phyloP scores from a whole-genome alignment of 2,113 vertebrate species.

The Haemorhous mexicanus region DNA sequence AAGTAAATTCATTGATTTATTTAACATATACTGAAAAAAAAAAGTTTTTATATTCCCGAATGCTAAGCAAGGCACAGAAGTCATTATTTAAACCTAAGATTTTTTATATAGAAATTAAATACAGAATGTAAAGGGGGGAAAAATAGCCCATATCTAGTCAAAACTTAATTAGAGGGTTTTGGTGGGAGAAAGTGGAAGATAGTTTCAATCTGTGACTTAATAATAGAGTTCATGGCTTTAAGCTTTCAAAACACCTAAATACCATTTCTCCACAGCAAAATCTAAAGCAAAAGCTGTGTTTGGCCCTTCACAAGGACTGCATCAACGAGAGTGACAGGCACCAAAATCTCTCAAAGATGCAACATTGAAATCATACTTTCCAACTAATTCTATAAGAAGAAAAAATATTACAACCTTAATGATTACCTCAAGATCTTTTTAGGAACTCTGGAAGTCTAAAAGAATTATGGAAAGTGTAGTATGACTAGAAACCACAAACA shows the following conservation, averaged over 20 bases:
- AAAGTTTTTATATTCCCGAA: background rate
- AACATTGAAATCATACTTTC: background rate
- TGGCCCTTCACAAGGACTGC: background rate
- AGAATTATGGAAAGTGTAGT: background rate
- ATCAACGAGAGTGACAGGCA: background rate
- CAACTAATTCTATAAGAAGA: background rate
- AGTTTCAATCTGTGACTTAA: background rate
- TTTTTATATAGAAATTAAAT: background rate
- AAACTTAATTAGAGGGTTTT: background rate
- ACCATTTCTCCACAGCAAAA: background rate
- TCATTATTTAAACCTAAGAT: background rate
- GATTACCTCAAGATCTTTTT: background rate
- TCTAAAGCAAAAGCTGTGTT: background rate
- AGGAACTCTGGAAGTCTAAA: background rate
- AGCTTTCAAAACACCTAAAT: background rate
- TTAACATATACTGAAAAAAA: background rate
- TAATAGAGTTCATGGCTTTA: background rate
- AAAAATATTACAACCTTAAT: background rate
- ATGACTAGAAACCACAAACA: background rate
- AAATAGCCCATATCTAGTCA: background rate
- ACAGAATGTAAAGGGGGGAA: background rate
- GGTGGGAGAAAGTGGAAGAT: background rate
- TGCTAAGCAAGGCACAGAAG: background rate
- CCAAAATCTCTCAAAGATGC: background rate
- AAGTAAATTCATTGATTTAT: background rate